Percentiles rank a stretch among this genome's conserved stretches.
Conservation (phyloP, 2,113 vertebrate genomes). For the Phalacrocorax pelagicus region DNA sequence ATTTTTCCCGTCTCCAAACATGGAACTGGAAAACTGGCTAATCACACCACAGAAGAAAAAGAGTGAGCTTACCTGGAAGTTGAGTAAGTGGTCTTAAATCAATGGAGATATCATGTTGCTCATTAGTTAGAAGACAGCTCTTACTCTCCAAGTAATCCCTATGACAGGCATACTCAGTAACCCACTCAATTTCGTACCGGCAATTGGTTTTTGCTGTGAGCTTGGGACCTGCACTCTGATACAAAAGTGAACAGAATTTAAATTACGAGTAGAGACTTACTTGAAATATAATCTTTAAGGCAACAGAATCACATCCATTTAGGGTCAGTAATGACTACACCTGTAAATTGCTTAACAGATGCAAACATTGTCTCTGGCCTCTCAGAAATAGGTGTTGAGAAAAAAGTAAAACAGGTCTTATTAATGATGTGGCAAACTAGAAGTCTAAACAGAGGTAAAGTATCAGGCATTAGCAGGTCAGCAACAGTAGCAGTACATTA, state of each 20-base stretch:
- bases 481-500: not conserved
- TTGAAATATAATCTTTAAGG: not conserved
- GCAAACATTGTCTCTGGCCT: not conserved
- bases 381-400: not conserved
- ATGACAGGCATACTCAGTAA: conserved; percentile 94
- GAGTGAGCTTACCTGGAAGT: conserved; percentile 61
- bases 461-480: not conserved
- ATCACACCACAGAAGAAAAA: not conserved
- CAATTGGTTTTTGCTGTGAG: conserved; percentile 88
- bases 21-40: not conserved
- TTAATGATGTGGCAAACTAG: not conserved
- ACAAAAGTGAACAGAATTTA: not conserved
- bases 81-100: conserved; percentile 84
- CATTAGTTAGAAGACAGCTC: conserved; percentile 79
- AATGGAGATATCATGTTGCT: conserved; percentile 86
- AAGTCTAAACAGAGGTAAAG: not conserved
- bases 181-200: conserved; percentile 92
- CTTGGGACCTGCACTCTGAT: conserved; percentile 85
- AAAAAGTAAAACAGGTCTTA: not conserved
- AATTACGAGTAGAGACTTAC: not conserved
- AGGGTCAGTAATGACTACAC: not conserved
- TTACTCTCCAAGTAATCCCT: conserved; percentile 90
- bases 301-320: not conserved
- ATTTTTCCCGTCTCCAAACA: not conserved
- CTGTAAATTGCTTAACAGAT: not conserved